Evolutionary conservation across 2,113 vertebrate species (phyloP).

Genomic region (Casuarius casuarius): DNA sequence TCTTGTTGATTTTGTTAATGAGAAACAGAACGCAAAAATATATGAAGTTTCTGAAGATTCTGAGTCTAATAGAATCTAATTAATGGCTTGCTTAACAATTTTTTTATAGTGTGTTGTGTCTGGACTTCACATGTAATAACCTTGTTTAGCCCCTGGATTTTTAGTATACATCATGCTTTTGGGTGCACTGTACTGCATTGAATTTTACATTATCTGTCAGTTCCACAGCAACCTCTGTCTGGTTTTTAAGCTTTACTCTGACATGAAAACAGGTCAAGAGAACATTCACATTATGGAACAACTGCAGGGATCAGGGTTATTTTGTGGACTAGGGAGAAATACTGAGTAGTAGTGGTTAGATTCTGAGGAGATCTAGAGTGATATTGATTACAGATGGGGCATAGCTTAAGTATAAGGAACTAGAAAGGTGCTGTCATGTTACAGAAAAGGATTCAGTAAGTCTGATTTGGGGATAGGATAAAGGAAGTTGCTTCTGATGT

Average conservation of each 20-base stretch:
- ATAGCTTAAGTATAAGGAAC: not conserved
- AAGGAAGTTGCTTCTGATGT: not conserved
- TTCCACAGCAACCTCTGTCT: not conserved
- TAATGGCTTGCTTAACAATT: not conserved
- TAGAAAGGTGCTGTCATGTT: not conserved
- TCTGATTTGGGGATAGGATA: not conserved
- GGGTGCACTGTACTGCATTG: not conserved
- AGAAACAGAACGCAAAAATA: not conserved
- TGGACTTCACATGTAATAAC: not conserved
- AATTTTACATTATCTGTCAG: not conserved
- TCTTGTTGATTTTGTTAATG: not conserved
- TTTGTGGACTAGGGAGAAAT: not conserved
- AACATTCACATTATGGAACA: not conserved
- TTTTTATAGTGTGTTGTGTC: not conserved
- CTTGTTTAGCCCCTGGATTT: not conserved
- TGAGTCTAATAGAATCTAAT: not conserved
- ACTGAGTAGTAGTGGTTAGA: not conserved
- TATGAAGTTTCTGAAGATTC: not conserved
- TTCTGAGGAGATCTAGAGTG: not conserved
- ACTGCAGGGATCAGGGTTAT: not conserved
- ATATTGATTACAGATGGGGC: not conserved
- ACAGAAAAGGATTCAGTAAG: not conserved
- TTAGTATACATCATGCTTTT: not conserved
- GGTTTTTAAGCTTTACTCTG: not conserved
- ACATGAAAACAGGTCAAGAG: not conserved